These are phyloP conservation scores for Hirundichthys speculiger DNA, from an alignment of 2,113 vertebrate genomes.

Conservation along the genomic window DNA sequence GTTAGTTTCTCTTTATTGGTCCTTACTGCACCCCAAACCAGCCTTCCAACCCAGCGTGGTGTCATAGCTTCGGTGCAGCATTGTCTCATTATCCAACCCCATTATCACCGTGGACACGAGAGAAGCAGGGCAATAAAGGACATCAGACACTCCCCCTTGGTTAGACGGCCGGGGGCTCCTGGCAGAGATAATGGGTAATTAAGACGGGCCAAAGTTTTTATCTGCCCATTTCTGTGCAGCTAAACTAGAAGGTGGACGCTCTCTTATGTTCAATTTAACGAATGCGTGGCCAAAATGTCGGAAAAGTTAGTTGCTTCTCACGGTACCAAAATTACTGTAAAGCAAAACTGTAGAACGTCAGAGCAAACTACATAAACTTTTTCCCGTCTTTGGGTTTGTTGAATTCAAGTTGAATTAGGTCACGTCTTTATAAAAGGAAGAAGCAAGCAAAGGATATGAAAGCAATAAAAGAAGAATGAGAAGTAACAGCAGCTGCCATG, in stretches of 20 bases:
- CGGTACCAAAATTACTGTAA: background rate
- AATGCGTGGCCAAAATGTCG: background rate
- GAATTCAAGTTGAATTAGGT: background rate
- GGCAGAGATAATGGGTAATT: slow-evolving; percentile 50
- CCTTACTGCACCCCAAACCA: slow-evolving; percentile 55
- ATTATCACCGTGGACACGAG: slow-evolving; percentile 65
- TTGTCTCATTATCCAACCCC: slow-evolving; percentile 66
- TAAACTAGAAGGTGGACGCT: background rate
- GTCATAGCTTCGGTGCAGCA: slow-evolving; percentile 58
- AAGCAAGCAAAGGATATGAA: background rate
- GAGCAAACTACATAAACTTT: background rate
- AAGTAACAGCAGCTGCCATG: background rate
- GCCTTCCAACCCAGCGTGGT: slow-evolving; percentile 66
- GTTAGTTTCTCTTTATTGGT: slow-evolving; percentile 79
- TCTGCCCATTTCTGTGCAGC: slow-evolving; percentile 10
- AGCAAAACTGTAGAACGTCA: background rate
- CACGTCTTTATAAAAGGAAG: background rate
- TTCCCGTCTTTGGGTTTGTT: background rate
- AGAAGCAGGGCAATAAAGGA: slow-evolving; percentile 55
- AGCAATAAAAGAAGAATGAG: background rate
- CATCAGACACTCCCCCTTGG: slow-evolving; percentile 62
- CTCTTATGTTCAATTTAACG: background rate
- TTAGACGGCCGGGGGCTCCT: slow-evolving; percentile 41
- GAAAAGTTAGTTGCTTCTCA: background rate
- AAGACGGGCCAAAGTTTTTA: slow-evolving; percentile 54